Evolutionary conservation across 2,797 vertebrate genomes (phyloP).

Genomic region (Gephyroberyx darwinii): DNA sequence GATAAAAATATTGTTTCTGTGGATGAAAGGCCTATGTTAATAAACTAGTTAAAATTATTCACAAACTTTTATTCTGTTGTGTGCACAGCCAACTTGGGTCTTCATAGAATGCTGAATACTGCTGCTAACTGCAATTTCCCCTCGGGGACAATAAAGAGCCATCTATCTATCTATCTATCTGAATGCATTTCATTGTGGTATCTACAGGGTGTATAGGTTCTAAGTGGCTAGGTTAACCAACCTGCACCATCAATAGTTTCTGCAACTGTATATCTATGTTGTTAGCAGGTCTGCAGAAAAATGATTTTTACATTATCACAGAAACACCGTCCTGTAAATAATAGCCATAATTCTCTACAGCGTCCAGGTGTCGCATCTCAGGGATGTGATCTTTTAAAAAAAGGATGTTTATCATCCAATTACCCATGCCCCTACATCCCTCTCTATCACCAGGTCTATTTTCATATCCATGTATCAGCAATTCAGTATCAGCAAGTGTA

Average conservation of each 20-base stretch:
- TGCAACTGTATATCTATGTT: no score
- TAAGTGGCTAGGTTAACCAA: no score
- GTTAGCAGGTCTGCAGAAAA: no score
- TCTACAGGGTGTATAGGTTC: no score
- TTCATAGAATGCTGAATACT: no score
- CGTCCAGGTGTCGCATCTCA: constrained; percentile 6
- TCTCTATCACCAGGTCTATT: neutral
- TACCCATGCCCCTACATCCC: neutral
- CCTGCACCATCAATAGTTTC: neutral
- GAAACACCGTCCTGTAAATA: neutral
- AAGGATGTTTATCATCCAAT: neutral
- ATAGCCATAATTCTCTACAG: neutral
- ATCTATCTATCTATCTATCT: no score
- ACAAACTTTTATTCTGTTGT: neutral
- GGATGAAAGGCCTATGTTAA: neutral
- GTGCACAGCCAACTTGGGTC: neutral
- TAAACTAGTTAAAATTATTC: neutral
- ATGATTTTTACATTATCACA: no score
- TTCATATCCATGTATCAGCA: neutral
- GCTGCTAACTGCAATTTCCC: no score
- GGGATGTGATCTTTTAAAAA: neutral
- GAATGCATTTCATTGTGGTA: no score
- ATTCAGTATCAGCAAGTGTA: no score
- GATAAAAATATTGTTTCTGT: neutral
- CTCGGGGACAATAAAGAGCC: no score